Conservation (phyloP, 1,140 invertebrate genomes). For the Sitodiplosis mosellana region DNA sequence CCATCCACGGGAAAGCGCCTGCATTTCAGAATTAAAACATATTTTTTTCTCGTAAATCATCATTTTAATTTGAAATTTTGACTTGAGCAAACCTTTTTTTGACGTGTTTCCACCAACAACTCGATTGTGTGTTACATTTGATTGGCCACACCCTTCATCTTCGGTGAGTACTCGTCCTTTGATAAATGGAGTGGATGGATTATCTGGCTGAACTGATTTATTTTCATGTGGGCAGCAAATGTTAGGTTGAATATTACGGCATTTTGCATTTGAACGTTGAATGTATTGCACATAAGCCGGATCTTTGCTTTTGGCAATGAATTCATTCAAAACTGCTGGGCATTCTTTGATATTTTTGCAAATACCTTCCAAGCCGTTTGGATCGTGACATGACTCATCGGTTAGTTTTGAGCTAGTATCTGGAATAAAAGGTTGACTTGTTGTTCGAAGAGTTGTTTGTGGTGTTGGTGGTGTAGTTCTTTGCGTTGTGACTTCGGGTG, state of each 20-base stretch:
- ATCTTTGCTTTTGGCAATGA: constrained; percentile 12
- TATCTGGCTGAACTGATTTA: background rate
- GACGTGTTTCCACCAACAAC: constrained; percentile 26
- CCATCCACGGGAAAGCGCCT: constrained; percentile 22
- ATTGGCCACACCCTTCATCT: background rate
- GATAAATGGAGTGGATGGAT: background rate
- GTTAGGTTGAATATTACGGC: background rate
- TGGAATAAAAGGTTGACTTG: background rate
- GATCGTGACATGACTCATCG: constrained; percentile 11
- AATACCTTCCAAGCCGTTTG: constrained; percentile 11
- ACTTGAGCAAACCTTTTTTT: constrained; percentile 11
- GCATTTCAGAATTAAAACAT: background rate
- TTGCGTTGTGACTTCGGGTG: background rate
- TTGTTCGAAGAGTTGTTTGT: constrained; percentile 3
- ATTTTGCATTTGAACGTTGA: background rate
- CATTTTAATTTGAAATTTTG: background rate
- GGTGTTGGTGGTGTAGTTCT: constrained; percentile 6
- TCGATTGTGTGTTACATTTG: constrained; percentile 7
- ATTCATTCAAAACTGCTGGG: constrained; percentile 1
- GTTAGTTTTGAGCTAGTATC: background rate
- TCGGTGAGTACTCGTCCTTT: background rate
- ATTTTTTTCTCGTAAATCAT: no score
- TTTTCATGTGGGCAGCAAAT: constrained; percentile 14
- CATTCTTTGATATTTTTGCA: constrained; percentile 13
- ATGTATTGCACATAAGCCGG: constrained; percentile 7